Conservation (phyloP, 2,113 vertebrate genomes). For the Gopherus flavomarginatus region DNA sequence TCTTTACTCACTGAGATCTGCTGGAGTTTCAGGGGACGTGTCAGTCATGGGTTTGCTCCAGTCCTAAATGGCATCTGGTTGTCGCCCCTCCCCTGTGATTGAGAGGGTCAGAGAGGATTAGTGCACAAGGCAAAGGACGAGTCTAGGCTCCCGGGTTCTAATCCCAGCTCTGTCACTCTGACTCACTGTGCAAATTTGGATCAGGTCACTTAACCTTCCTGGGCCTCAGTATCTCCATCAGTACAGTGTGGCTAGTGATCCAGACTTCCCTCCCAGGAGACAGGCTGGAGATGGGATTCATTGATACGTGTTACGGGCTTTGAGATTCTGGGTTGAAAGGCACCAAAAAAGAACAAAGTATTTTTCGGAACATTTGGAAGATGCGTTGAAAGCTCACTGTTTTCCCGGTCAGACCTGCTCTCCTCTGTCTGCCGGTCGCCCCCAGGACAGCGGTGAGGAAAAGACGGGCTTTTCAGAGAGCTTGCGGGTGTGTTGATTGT, state of each 20-base stretch:
- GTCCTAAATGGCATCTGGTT: rapidly evolving
- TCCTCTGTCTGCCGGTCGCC: not conserved
- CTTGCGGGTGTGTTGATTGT: not conserved
- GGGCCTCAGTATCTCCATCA: not conserved
- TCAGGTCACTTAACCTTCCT: not conserved
- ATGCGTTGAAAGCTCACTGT: rapidly evolving
- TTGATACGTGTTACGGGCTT: not conserved
- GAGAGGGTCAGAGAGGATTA: not conserved
- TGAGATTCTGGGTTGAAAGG: not conserved
- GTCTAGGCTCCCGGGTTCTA: not conserved
- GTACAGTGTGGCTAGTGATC: not conserved
- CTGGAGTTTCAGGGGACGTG: rapidly evolving
- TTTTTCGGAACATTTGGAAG: no score
- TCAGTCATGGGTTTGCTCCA: rapidly evolving
- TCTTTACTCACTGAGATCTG: not conserved
- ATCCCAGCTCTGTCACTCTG: not conserved
- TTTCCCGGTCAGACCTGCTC: not conserved
- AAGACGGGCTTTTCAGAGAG: no score
- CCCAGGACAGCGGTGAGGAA: not conserved
- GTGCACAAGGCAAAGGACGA: not conserved
- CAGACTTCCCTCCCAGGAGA: not conserved
- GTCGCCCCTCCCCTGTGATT: rapidly evolving
- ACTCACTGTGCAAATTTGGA: not conserved
- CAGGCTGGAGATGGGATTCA: not conserved
- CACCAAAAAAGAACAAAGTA: rapidly evolving